A percentile compares a stretch with the other conserved stretches of the same genome.
phyloP scores from a whole-genome alignment of 2,888 invertebrate genomes.

The Macrostomum cliftonense region DNA sequence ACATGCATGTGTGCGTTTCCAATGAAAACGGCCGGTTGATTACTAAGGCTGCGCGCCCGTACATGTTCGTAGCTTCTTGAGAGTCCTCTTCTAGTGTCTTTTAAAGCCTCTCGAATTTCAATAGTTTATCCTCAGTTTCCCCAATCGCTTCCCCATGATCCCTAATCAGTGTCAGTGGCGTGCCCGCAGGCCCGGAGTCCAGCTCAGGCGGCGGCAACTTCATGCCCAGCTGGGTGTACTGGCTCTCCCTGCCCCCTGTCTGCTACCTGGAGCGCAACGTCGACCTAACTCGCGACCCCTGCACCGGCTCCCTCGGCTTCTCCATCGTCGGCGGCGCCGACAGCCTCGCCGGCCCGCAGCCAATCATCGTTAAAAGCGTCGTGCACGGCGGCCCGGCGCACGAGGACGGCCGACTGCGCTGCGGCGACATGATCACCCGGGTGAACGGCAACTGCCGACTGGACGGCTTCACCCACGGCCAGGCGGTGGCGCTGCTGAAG shows the following conservation, averaged over 20 bases:
- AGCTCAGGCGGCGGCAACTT: slow-evolving; percentile 33
- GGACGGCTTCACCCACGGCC: slow-evolving; percentile 33
- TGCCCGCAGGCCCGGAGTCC: slow-evolving; percentile 8
- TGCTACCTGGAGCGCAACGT: slow-evolving; percentile 37
- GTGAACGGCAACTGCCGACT: slow-evolving; percentile 36
- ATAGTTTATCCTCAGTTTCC: too few species aligned
- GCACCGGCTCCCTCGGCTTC: slow-evolving; percentile 38
- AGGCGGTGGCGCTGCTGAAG: slow-evolving; percentile 39
- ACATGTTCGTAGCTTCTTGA: too few species aligned
- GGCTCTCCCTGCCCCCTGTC: slow-evolving; percentile 38
- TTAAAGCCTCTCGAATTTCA: too few species aligned
- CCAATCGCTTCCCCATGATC: too few species aligned
- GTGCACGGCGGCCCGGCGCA: slow-evolving; percentile 37
- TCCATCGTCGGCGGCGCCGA: slow-evolving; percentile 40
- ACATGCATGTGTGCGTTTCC: too few species aligned
- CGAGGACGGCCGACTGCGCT: slow-evolving; percentile 27
- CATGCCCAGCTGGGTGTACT: slow-evolving; percentile 41
- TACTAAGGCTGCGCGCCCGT: too few species aligned
- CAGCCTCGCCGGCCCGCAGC: slow-evolving; percentile 30
- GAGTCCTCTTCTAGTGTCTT: too few species aligned
- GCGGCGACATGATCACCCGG: slow-evolving; percentile 39
- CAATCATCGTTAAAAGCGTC: slow-evolving; percentile 40
- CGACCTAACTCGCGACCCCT: slow-evolving; percentile 30
- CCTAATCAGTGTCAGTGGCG: too few species aligned
- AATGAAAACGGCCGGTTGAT: too few species aligned